Conservation (phyloP, 2,888 invertebrate genomes). For the Ectemnius continuus region DNA sequence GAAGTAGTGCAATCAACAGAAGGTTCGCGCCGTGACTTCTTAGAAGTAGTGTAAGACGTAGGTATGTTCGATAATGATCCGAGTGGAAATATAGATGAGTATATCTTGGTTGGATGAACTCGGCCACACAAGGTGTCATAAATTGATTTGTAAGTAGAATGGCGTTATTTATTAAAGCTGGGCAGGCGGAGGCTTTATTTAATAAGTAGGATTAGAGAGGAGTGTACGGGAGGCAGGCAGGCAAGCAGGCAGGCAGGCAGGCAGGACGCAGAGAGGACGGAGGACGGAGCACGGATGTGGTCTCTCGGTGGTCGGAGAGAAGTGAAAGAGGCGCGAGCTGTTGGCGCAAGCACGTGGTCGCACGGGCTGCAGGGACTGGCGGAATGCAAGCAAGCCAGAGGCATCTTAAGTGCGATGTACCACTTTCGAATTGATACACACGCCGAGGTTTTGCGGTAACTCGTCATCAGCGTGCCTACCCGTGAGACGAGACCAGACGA, state of each 20-base stretch:
- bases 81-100: too few species aligned
- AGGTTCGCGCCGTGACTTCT: too few species aligned
- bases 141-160: too few species aligned
- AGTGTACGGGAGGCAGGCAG: neutral
- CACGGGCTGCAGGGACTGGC: conserved; percentile 52
- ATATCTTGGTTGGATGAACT: too few species aligned
- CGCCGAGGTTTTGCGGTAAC: conserved; percentile 58
- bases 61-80: too few species aligned
- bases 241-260: neutral
- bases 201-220: too few species aligned
- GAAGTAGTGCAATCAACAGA: neutral
- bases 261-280: too few species aligned
- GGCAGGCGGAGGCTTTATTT: too few species aligned
- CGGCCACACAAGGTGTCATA: too few species aligned
- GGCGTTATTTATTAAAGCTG: too few species aligned
- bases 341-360: conserved; percentile 56
- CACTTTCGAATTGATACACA: conserved; percentile 69
- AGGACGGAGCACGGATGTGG: conserved; percentile 32
- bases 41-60: too few species aligned
- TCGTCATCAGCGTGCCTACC: conserved; percentile 34
- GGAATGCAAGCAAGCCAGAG: conserved; percentile 63
- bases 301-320: conserved; percentile 2
- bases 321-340: conserved; percentile 6
- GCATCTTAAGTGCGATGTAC: conserved; percentile 69
- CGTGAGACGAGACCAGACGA: conserved; percentile 8